Conservation (phyloP, 2,888 invertebrate species). For the Gisinianus flammeolus region DNA sequence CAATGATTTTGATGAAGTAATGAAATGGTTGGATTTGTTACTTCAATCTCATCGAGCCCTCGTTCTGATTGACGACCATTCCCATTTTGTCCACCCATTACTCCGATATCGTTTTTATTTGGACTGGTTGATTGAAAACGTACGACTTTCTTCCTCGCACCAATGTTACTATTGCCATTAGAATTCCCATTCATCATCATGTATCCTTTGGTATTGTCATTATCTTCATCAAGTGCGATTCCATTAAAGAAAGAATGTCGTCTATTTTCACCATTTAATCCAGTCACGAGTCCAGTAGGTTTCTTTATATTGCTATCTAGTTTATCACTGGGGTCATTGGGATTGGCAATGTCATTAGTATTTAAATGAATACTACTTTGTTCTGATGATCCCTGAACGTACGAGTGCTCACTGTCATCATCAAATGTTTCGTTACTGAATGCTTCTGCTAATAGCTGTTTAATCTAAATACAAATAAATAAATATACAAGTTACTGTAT, state of each 20-base stretch:
- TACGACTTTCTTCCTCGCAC: background rate
- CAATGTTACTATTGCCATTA: too few relatives aligned
- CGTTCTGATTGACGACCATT: slow-evolving; percentile 20
- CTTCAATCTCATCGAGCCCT: slow-evolving; percentile 28
- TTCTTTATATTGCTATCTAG: background rate
- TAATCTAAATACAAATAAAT: slow-evolving; percentile 42
- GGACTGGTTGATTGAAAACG: background rate
- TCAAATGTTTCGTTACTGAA: slow-evolving; percentile 52
- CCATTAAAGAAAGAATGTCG: slow-evolving; percentile 10
- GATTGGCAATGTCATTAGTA: background rate
- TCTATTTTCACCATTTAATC: background rate
- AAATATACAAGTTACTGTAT: background rate
- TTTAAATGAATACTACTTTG: slow-evolving; percentile 6
- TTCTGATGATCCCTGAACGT: background rate
- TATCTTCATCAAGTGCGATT: slow-evolving; percentile 3
- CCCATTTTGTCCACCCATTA: background rate
- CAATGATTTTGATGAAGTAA: slow-evolving; percentile 54
- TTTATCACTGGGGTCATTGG: background rate
- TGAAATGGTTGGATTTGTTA: slow-evolving; percentile 46
- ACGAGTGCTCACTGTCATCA: slow-evolving; percentile 41
- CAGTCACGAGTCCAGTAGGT: background rate
- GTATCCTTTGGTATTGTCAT: background rate
- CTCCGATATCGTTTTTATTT: background rate
- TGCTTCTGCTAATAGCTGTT: slow-evolving; percentile 41
- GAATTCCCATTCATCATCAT: background rate